Percentiles rank a stretch among this genome's conserved stretches.
These are phyloP conservation scores for Callaeas wilsoni DNA, from an alignment of 2,113 vertebrate genomes.

Conservation along the genomic window DNA sequence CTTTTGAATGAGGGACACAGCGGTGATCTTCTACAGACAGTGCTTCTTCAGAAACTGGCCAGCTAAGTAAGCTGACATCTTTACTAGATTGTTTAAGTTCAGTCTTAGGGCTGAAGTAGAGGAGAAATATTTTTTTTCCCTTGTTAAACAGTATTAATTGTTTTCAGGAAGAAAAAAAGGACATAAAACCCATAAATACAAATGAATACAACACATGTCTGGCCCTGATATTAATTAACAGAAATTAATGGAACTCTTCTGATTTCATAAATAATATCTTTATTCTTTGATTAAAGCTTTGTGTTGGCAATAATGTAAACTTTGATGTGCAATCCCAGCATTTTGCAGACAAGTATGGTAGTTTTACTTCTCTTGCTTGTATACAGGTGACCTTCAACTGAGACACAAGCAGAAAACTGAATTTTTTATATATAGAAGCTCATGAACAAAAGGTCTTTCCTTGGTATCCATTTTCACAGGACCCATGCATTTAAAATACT, in stretches of 20 bases:
- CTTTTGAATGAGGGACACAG: neutral
- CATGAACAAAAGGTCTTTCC: constrained; percentile 35
- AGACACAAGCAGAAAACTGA: constrained; percentile 34
- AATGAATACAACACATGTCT: neutral
- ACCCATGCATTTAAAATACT: constrained; percentile 43
- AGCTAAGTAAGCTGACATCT: neutral
- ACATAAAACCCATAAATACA: neutral
- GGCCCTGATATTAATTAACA: neutral
- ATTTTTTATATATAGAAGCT: constrained; percentile 23
- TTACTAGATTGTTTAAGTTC: neutral
- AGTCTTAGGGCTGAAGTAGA: neutral
- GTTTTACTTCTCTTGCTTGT: neutral
- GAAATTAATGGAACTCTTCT: neutral
- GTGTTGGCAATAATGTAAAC: neutral
- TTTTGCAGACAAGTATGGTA: neutral
- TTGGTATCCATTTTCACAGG: neutral
- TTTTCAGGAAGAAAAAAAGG: neutral
- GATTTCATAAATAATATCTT: neutral
- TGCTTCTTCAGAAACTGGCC: neutral
- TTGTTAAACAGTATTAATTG: neutral
- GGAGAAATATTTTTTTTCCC: neutral
- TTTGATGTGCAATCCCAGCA: neutral
- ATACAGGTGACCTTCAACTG: constrained; percentile 44
- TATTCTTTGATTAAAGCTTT: neutral
- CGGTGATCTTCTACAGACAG: neutral